phyloP scores from a whole-genome alignment of 2,888 invertebrate species.

The Lathronympha strigana region DNA sequence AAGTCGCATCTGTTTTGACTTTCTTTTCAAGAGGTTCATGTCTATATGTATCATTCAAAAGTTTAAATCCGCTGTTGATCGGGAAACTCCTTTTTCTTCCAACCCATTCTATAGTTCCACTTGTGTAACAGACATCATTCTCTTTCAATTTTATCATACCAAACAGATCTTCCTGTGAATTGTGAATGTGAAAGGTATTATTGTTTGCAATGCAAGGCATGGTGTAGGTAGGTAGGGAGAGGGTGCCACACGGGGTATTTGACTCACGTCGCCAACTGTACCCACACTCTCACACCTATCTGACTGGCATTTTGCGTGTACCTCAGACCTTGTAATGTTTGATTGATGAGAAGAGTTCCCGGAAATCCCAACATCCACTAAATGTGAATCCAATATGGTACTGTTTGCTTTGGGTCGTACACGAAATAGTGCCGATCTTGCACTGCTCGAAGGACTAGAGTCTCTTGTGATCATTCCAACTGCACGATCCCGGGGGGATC shows the following conservation, averaged over 20 bases:
- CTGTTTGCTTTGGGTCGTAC: slow-evolving; percentile 59
- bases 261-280: slow-evolving; percentile 68
- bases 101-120: slow-evolving; percentile 79
- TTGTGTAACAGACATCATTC: slow-evolving; percentile 78
- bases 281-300: slow-evolving; percentile 37
- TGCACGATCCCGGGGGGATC: too few relatives aligned
- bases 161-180: slow-evolving; percentile 60
- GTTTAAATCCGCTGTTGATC: slow-evolving; percentile 76
- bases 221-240: slow-evolving; percentile 65
- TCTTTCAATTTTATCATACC: slow-evolving; percentile 76
- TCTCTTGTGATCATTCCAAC: neutral
- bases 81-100: slow-evolving; percentile 75
- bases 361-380: slow-evolving; percentile 37
- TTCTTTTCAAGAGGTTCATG: slow-evolving; percentile 60
- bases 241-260: slow-evolving; percentile 72
- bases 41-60: slow-evolving; percentile 56
- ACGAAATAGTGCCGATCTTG: slow-evolving; percentile 1
- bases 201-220: slow-evolving; percentile 59
- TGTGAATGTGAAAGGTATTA: slow-evolving; percentile 48
- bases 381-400: slow-evolving; percentile 49
- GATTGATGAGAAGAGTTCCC: slow-evolving; percentile 9
- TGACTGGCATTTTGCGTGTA: slow-evolving; percentile 41
- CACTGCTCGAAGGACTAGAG: slow-evolving; percentile 7
- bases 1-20: slow-evolving; percentile 56
- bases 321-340: slow-evolving; percentile 23